phyloP scores from a whole-genome alignment of 2,113 vertebrate genomes.

The Mormyrus lacerda region DNA sequence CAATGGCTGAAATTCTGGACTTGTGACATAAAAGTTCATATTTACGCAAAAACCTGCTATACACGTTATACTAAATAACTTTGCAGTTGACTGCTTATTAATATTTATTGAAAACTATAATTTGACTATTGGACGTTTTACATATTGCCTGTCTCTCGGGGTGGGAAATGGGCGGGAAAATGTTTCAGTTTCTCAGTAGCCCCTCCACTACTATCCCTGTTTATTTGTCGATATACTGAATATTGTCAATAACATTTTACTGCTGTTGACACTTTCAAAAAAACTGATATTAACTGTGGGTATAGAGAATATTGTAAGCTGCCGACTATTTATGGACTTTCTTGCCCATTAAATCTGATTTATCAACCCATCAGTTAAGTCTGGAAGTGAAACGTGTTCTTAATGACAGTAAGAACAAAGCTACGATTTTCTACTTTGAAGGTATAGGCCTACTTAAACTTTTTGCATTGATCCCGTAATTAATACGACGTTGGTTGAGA shows the following conservation, averaged over 20 bases:
- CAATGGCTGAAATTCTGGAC: not conserved
- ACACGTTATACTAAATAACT: not conserved
- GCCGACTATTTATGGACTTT: not conserved
- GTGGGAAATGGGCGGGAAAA: not conserved
- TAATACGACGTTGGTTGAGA: not conserved
- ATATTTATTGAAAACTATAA: not conserved
- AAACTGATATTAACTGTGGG: too few species aligned
- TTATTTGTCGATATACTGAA: not conserved
- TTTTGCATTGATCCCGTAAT: not conserved
- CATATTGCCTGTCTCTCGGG: not conserved
- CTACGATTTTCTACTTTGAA: not conserved
- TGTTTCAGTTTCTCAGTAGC: not conserved
- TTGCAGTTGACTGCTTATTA: not conserved
- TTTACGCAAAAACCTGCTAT: not conserved
- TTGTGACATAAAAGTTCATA: not conserved
- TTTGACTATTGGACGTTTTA: not conserved
- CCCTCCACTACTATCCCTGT: not conserved
- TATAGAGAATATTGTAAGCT: not conserved
- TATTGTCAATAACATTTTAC: not conserved
- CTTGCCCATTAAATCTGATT: not conserved
- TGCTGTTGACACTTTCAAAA: not conserved
- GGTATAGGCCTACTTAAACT: not conserved
- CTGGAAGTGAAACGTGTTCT: not conserved
- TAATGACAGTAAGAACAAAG: not conserved
- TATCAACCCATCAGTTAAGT: not conserved